phyloP scores from a whole-genome alignment of 2,113 vertebrate species.

The Larimichthys polyactis region DNA sequence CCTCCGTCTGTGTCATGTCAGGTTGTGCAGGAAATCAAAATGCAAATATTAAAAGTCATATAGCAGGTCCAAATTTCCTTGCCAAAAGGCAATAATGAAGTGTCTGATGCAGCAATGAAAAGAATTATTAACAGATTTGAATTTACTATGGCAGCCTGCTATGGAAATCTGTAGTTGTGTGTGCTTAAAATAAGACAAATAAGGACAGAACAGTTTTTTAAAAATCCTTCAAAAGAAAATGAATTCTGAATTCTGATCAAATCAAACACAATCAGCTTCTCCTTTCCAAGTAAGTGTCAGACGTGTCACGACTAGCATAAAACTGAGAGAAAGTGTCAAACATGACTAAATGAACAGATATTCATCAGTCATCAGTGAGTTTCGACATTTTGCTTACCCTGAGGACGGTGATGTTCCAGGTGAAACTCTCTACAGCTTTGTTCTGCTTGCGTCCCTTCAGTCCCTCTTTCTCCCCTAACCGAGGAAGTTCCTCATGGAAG shows the following conservation, averaged over 20 bases:
- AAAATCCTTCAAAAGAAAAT: no score
- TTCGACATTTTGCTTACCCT: constrained; percentile 72
- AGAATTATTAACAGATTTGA: background rate
- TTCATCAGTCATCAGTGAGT: background rate
- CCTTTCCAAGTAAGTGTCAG: background rate
- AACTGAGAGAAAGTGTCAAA: background rate
- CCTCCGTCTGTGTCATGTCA: no score
- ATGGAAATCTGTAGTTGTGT: background rate
- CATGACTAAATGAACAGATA: background rate
- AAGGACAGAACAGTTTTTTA: background rate
- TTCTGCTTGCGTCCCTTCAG: constrained; percentile 90
- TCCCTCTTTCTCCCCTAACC: constrained; percentile 89
- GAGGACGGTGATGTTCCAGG: constrained; percentile 91
- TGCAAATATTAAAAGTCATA: no score
- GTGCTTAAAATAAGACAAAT: background rate
- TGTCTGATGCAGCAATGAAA: background rate
- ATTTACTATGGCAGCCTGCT: background rate
- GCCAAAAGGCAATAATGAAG: background rate
- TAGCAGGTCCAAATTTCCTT: no score
- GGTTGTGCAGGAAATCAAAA: no score
- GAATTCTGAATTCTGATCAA: no score
- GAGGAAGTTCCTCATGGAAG: constrained; percentile 91
- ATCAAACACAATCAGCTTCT: background rate
- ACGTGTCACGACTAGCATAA: background rate
- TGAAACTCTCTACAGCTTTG: constrained; percentile 93